phyloP scores from a whole-genome alignment of 2,113 vertebrate species.

The Macroglossus sobrinus region DNA sequence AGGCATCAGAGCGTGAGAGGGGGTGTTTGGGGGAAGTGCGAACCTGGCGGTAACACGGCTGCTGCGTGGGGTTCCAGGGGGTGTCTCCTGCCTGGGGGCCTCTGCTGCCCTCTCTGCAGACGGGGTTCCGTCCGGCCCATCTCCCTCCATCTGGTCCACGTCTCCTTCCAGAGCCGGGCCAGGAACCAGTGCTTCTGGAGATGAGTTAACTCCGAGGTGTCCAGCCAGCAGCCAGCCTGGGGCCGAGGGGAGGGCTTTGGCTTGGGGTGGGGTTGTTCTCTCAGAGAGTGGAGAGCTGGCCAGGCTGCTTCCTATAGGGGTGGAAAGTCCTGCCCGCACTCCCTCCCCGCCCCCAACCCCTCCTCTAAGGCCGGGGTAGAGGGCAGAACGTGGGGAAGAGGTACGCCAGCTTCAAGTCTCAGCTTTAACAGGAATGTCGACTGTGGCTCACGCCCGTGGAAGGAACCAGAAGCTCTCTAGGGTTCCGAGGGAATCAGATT shows the following conservation, averaged over 20 bases:
- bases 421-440: not conserved
- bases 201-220: not conserved
- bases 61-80: not conserved
- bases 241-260: accelerated
- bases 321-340: too few relatives aligned
- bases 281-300: not conserved
- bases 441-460: accelerated
- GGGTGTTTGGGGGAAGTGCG: not conserved
- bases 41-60: not conserved
- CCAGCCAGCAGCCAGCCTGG: not conserved
- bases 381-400: too few relatives aligned
- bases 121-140: not conserved
- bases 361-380: not conserved
- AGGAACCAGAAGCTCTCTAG: not conserved
- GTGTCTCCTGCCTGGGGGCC: not conserved
- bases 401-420: accelerated
- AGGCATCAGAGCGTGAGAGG: accelerated
- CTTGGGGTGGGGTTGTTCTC: not conserved
- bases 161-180: not conserved
- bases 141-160: not conserved
- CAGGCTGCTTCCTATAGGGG: too few relatives aligned
- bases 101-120: not conserved
- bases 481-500: not conserved
- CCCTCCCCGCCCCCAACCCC: accelerated
- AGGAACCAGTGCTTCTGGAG: not conserved